Evolutionary conservation across 2,797 vertebrate genomes (phyloP).

Genomic region (Microctenopoma steveboyesi): DNA sequence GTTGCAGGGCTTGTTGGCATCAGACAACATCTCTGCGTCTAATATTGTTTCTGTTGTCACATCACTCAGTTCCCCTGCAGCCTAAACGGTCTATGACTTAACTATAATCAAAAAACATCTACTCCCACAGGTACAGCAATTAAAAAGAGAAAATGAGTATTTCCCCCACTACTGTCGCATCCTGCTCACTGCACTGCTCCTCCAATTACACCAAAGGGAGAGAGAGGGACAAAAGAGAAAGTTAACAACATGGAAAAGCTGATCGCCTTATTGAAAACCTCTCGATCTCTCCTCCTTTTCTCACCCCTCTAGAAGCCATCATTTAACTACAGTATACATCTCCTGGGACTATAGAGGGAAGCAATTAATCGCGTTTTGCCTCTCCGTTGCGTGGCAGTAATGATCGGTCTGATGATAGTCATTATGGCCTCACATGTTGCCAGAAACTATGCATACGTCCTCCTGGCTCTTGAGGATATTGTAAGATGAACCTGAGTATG

Average conservation of each 20-base stretch:
- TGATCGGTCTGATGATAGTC: constrained; percentile 62
- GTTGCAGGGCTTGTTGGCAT: too few relatives aligned
- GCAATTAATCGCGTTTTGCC: constrained; percentile 67
- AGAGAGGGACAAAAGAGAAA: constrained; percentile 16
- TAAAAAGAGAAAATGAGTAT: constrained; percentile 53
- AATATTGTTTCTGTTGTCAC: constrained; percentile 31
- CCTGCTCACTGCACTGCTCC: constrained; percentile 12
- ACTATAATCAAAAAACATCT: constrained; percentile 42
- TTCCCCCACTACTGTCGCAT: constrained; percentile 13
- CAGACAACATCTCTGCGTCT: constrained; percentile 11
- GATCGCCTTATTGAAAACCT: constrained; percentile 63
- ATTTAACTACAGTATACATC: constrained; percentile 50
- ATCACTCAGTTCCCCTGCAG: constrained; percentile 26
- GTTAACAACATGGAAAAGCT: constrained; percentile 34
- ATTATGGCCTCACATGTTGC: constrained; percentile 58
- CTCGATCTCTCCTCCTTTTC: not conserved
- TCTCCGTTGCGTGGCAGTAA: constrained; percentile 58
- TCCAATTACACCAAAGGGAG: constrained; percentile 39
- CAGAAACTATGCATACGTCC: constrained; percentile 35
- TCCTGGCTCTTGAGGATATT: constrained; percentile 32
- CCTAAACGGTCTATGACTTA: constrained; percentile 49
- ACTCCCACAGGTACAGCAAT: constrained; percentile 51
- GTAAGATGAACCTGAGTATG: constrained; percentile 37
- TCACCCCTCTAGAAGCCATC: constrained; percentile 24
- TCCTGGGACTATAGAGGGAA: constrained; percentile 42